Evolutionary conservation across 2,797 vertebrate species (phyloP).

Genomic region (Acanthurus lineatus): DNA sequence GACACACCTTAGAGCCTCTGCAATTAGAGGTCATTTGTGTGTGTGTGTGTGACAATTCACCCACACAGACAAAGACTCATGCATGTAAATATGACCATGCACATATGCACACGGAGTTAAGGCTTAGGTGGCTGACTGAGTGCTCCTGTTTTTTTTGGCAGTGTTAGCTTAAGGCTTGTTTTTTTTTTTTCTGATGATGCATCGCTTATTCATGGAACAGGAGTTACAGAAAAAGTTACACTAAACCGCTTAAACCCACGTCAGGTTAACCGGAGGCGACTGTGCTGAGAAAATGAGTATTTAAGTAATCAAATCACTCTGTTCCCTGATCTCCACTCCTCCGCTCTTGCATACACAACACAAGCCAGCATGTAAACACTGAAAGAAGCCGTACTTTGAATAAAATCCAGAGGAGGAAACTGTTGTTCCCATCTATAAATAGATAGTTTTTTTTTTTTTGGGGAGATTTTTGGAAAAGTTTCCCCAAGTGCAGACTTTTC

Average conservation of each 20-base stretch:
- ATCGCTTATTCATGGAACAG: slow-evolving; percentile 20
- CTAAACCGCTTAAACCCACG: slow-evolving; percentile 4
- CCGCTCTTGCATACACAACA: slow-evolving; percentile 1
- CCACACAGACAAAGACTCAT: slow-evolving; percentile 21
- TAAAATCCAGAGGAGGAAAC: slow-evolving; percentile 47
- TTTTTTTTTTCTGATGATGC: slow-evolving; percentile 37
- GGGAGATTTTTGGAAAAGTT: slow-evolving; percentile 40
- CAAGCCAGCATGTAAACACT: slow-evolving; percentile 44
- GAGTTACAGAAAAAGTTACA: slow-evolving; percentile 22
- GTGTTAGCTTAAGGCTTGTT: slow-evolving; percentile 23
- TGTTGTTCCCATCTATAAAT: slow-evolving; percentile 65
- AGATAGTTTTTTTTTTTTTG: slow-evolving; percentile 32
- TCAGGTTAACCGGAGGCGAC: slow-evolving; percentile 17
- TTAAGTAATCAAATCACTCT: slow-evolving; percentile 23
- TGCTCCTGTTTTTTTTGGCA: slow-evolving; percentile 40
- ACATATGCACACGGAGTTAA: background rate
- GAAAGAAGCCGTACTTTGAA: slow-evolving; percentile 18
- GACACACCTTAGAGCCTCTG: slow-evolving; percentile 59
- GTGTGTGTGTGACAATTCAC: slow-evolving; percentile 50
- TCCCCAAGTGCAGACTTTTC: slow-evolving; percentile 55
- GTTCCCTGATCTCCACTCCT: slow-evolving; percentile 1
- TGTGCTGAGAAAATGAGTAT: background rate
- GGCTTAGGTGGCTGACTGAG: slow-evolving; percentile 11
- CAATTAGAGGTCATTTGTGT: slow-evolving; percentile 61
- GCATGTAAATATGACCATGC: slow-evolving; percentile 29